phyloP scores from a whole-genome alignment of 1,140 invertebrate species.

The Atta texana region DNA sequence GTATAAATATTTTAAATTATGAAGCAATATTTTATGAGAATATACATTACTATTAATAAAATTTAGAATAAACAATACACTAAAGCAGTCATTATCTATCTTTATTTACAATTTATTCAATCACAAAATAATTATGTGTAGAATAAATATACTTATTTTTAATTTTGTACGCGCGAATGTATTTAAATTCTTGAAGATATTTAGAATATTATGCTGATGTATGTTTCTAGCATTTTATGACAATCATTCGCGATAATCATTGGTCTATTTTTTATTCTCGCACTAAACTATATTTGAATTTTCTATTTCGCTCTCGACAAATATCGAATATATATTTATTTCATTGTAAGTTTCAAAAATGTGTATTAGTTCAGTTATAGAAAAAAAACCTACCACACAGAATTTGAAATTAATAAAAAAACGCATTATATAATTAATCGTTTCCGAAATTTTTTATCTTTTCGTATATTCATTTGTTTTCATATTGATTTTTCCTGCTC shows the following conservation, averaged over 20 bases:
- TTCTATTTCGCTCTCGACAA: no score
- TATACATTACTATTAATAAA: conserved; percentile 2
- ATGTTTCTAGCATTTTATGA: background rate
- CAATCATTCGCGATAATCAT: background rate
- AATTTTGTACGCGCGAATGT: background rate
- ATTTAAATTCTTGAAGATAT: conserved; percentile 20
- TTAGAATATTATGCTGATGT: background rate
- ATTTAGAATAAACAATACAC: background rate
- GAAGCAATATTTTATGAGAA: background rate
- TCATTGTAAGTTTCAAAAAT: no score
- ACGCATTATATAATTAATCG: background rate
- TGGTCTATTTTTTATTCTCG: no score
- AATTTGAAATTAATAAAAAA: conserved; percentile 7
- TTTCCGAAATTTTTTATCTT: background rate
- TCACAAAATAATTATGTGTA: conserved; percentile 1
- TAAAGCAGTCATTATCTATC: background rate
- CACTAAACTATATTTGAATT: no score
- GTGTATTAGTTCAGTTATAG: no score
- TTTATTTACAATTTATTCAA: background rate
- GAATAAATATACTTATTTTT: background rate
- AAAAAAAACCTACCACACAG: background rate
- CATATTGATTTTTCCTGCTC: conserved; percentile 13
- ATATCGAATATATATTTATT: no score
- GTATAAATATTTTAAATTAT: conserved; percentile 54
- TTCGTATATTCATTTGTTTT: conserved; percentile 7